Evolutionary conservation across 53 echinoderm and acorn worm genomes (phyloP).

Genomic region (Henricia sp.): DNA sequence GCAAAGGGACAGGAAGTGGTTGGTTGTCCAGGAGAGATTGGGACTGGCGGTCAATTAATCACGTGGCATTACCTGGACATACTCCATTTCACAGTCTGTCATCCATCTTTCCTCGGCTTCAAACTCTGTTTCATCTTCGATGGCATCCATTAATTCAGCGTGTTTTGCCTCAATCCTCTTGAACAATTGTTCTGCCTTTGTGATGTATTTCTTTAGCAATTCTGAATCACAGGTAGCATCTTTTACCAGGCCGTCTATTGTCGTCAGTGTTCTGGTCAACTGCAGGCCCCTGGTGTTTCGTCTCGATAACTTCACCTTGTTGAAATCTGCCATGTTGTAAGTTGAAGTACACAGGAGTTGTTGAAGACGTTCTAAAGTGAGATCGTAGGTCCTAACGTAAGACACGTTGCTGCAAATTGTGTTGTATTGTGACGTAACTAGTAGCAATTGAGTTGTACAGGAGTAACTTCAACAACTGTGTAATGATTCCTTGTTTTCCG

Average conservation of each 20-base stretch:
- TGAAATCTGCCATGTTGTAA: conserved; percentile 56
- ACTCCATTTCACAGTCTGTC: conserved; percentile 71
- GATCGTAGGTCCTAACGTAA: not conserved
- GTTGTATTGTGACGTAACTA: no score
- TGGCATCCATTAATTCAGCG: conserved; percentile 51
- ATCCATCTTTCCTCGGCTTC: conserved; percentile 61
- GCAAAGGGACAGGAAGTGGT: conserved; percentile 32
- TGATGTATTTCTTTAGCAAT: conserved; percentile 57
- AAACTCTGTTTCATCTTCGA: conserved; percentile 44
- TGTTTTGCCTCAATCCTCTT: conserved; percentile 50
- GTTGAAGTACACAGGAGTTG: conserved; percentile 24
- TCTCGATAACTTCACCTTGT: conserved; percentile 65
- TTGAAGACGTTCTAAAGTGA: conserved; percentile 27
- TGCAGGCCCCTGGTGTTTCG: conserved; percentile 71
- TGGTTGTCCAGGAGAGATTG: conserved; percentile 27
- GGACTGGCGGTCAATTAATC: conserved; percentile 26
- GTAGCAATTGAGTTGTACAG: no score
- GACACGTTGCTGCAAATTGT: not conserved
- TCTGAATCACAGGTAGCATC: conserved; percentile 46
- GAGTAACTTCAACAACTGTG: no score
- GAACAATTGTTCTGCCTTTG: conserved; percentile 73
- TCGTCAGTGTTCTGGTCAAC: conserved; percentile 64
- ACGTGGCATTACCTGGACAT: conserved; percentile 35
- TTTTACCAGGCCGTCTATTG: conserved; percentile 51
- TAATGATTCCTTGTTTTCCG: no score